A percentile compares a stretch with the other conserved stretches of the same genome.
Conservation (phyloP, 2,888 invertebrate species). For the Platycheirus rosarum region DNA sequence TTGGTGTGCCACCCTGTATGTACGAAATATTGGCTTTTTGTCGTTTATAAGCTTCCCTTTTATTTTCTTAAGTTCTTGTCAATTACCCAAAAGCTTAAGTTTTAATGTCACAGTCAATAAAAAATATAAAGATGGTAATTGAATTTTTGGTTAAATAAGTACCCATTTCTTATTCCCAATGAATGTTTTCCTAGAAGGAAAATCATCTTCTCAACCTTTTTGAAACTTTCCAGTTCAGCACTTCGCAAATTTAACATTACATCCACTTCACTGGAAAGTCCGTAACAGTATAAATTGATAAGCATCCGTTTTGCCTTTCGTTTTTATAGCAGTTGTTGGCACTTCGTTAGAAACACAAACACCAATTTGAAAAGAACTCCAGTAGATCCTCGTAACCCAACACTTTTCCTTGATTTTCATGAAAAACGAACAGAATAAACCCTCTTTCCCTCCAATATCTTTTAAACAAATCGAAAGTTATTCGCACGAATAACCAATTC, state of each 20-base stretch:
- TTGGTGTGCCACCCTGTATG: too few relatives aligned
- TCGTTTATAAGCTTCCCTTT: too few relatives aligned
- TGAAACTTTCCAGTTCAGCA: conserved; percentile 13
- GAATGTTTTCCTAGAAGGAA: not conserved
- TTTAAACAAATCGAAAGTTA: conserved; percentile 39
- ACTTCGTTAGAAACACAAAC: conserved; percentile 34
- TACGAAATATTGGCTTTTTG: too few relatives aligned
- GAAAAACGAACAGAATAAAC: not conserved
- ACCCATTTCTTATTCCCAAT: not conserved
- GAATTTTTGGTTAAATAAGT: not conserved
- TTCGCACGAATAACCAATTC: conserved; percentile 58
- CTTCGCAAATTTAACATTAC: not conserved
- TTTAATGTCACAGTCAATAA: too few relatives aligned
- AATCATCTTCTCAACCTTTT: conserved; percentile 2
- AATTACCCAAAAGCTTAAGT: too few relatives aligned
- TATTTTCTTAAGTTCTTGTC: too few relatives aligned
- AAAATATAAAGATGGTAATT: too few relatives aligned
- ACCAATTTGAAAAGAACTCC: conserved; percentile 53
- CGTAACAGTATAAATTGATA: conserved; percentile 23
- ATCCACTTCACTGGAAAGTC: not conserved
- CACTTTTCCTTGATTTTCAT: conserved; percentile 32
- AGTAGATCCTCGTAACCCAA: conserved; percentile 35
- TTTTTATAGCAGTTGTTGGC: conserved; percentile 2
- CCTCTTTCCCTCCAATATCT: conserved; percentile 40
- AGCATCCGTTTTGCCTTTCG: not conserved